Conservation (phyloP, 2,113 vertebrate genomes). For the Hypocryptadius cinnamomeus region DNA sequence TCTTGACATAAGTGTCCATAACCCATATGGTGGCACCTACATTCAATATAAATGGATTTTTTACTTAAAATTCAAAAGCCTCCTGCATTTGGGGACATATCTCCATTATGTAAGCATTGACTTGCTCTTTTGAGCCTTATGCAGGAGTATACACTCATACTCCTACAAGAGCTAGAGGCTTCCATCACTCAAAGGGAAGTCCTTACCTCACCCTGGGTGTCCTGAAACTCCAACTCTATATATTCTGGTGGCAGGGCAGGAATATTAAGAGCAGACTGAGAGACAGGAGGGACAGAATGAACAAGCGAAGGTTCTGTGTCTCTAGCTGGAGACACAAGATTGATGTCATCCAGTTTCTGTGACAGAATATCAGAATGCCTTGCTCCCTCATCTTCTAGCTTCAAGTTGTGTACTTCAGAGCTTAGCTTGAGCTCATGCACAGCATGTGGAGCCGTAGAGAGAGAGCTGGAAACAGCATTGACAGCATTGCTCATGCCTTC, state of each 20-base stretch:
- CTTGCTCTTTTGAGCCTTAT: background rate
- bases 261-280: slow-evolving; percentile 78
- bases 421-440: background rate
- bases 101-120: background rate
- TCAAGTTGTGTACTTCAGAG: slow-evolving; percentile 70
- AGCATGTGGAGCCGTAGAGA: background rate
- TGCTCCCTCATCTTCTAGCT: slow-evolving; percentile 50
- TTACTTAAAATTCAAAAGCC: background rate
- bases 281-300: slow-evolving; percentile 76
- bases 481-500: background rate
- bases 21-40: background rate
- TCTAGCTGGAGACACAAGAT: background rate
- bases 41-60: background rate
- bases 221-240: slow-evolving; percentile 75
- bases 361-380: background rate
- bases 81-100: background rate
- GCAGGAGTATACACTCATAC: background rate
- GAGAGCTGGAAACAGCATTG: background rate
- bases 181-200: background rate
- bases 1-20: background rate
- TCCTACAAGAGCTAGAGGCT: background rate
- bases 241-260: slow-evolving; percentile 78
- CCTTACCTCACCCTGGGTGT: slow-evolving; percentile 66
- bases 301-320: slow-evolving; percentile 68
- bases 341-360: background rate